Percentiles rank a stretch among this genome's conserved stretches.
Evolutionary conservation across 2,888 invertebrate genomes (phyloP).

Genomic region (Ommatoiulus sabulosus): DNA sequence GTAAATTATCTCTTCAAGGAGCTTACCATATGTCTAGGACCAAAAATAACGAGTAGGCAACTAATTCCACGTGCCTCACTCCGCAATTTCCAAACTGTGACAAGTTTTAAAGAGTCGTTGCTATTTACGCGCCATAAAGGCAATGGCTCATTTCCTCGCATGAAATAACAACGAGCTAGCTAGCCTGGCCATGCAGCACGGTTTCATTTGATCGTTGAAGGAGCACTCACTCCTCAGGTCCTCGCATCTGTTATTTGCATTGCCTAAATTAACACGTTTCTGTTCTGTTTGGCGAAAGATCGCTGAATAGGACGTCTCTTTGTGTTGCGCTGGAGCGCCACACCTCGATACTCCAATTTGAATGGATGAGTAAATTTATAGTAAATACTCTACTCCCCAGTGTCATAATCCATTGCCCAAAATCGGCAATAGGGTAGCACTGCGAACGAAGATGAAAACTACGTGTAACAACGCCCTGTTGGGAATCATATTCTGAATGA

Average conservation of each 20-base stretch:
- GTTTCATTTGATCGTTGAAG: background rate
- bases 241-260: background rate
- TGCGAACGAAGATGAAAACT: background rate
- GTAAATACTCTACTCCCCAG: background rate
- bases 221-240: too few species aligned
- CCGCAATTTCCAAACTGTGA: background rate
- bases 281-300: background rate
- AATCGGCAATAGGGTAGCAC: background rate
- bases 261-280: background rate
- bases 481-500: background rate
- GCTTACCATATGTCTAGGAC: background rate
- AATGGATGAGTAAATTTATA: background rate
- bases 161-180: background rate
- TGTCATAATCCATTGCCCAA: background rate
- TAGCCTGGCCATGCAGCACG: too few species aligned
- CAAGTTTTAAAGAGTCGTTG: background rate
- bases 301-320: background rate
- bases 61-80: background rate
- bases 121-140: background rate
- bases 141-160: background rate
- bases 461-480: background rate
- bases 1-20: slow-evolving; percentile 1
- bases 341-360: background rate
- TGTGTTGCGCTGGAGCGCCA: background rate
- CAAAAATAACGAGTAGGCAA: background rate